Base-by-base conservation (phyloP, 2,888 invertebrate genomes). In the Lasioglossum figueresi region DNA sequence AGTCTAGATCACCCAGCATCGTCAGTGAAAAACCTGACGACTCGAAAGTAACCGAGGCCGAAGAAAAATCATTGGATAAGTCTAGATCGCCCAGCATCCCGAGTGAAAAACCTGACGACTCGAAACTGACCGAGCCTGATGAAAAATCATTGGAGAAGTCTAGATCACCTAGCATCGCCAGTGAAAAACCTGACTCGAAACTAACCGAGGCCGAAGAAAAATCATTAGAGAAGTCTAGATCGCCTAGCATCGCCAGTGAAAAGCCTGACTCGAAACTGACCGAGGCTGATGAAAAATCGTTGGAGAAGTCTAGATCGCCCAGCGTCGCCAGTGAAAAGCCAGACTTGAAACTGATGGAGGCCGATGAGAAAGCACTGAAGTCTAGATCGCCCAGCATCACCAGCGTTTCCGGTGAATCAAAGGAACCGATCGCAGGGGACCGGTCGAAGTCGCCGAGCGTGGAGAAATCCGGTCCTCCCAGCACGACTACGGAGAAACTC, bases 381-480 rank as follows among this genome's bases (percentile, higher is more conserved):
- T 72, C 72, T 12, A 31, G 72, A 48, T 72, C 72, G 31, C 0
- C 31, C 19, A 72, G 72, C 6, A 8, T 45, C 0, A 2, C 72
- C 4, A 72, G 72, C n/a, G 56, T 56, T n/a, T 12, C 56, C 56
- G 19, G 8, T 1, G 56, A 73, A 16, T 1, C 56, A 73, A 86
- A 40, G 16, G 43, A 8, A 23, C 37, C 1, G 85, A 84, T 56
- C 4, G n/a, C n/a, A 10, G 56, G 3, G 12, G 56, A 72, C 31
- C 72, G 31, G 0, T 45, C 71, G 27, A 72, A 45, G 31, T 45
- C 71, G 27, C 71, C 71, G 71, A 72, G 71, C 71, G 31, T 72
- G 12, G 34, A 34, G 19, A 73, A 73, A 1, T 66, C 74, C 43
- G 56, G n/a, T 23, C 89, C 91, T 1, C 87, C 91, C 6, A 91